Percentiles rank a stretch among this genome's conserved stretches.
Evolutionary conservation across 2,113 vertebrate species (phyloP).

Genomic region (Gymnocephalus cernua): DNA sequence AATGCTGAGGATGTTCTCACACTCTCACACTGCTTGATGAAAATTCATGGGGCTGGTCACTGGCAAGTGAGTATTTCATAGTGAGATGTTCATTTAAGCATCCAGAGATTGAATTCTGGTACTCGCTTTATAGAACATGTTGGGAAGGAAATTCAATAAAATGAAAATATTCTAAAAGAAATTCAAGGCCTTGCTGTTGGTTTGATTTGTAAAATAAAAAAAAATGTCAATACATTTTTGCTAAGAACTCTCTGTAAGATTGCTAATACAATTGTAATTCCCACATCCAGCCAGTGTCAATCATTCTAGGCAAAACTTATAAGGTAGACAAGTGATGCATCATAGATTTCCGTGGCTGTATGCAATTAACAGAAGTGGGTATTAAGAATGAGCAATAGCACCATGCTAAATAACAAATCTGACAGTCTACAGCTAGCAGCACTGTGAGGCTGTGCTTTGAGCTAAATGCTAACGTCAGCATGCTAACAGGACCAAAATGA

Average conservation of each 20-base stretch:
- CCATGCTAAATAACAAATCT: background rate
- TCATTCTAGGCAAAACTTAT: background rate
- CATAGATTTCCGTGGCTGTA: background rate
- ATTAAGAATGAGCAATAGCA: background rate
- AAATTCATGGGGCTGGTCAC: conserved; percentile 29
- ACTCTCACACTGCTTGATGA: conserved; percentile 32
- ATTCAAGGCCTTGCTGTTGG: background rate
- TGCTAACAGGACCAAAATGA: background rate
- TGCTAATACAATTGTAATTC: background rate
- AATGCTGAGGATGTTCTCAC: conserved; percentile 33
- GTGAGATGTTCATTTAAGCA: conserved; percentile 12
- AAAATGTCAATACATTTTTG: background rate
- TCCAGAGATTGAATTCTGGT: background rate
- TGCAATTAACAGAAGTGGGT: background rate
- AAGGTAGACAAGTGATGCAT: background rate
- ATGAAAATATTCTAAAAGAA: background rate
- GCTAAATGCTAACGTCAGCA: background rate
- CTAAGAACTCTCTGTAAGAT: background rate
- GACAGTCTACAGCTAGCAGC: no score
- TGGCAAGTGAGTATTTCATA: background rate
- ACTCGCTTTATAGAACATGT: background rate
- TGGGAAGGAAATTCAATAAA: background rate
- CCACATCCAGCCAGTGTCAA: background rate
- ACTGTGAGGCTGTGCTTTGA: no score
- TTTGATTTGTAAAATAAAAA: background rate